Base-by-base conservation (phyloP, 2,888 invertebrate genomes). In the Scrobipalpa atriplicella region DNA sequence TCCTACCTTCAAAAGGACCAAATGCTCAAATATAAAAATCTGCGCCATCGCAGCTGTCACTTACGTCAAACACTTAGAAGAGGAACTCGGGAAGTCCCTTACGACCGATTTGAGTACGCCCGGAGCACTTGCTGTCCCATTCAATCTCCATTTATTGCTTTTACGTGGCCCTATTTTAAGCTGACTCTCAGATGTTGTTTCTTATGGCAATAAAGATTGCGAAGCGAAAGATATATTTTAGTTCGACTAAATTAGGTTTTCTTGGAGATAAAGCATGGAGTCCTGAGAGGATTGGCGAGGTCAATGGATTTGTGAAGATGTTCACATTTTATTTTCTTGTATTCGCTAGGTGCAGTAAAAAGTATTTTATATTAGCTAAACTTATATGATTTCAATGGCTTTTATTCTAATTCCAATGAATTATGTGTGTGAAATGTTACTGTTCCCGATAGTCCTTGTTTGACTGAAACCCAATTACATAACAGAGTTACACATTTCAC, bases 131-230 rank as follows among this genome's bases (percentile, higher is more conserved):
- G 72, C 80, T 82, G 86, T 79, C 83, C 89, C 89, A 88, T 92
- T 90, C 91, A 92, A 92, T 92, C 90, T 92, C 86, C 92, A 90
- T 92, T 92, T 92, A 92, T 92, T 92, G 88, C 89, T 83, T 84
- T 85, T 89, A 90, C 91, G 91, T 91, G 91, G 83, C 81, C 82
- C 80, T 90, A 86, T 86, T 86, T 83, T 81, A 84, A 87, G 80
- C 84, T 78, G 78, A 77, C 78, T 81, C 74, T 76, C 75, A 75
- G 78, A 81, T 82, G 83, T 80, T 83, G 85, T 85, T 82, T 75
- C 80, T 81, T 78, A 80, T 78, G 76, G 75, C 75, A 75, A 79
- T 82, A 78, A 82, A 83, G 79, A 84, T 84, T 82, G 80, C 74
- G 71, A 61, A 71, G 66, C 68, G 72, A 66, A 62, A 72, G 70